A percentile compares a stretch with the other conserved stretches of the same genome.
phyloP scores from a whole-genome alignment of 2,113 vertebrate genomes.

The pig (Sus scrofa) region T2T-Sscrofa CM000824.6:41557001-41557500 shows the following conservation, averaged over 20 bases:
- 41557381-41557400: background rate
- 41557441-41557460: background rate
- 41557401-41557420: background rate
- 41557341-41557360: conserved; percentile 71
- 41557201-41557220: background rate
- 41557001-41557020: conserved; percentile 9
- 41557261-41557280: conserved; percentile 56
- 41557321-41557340: conserved; percentile 68
- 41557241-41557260: conserved; percentile 38
- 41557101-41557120: background rate
- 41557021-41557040: conserved; percentile 19
- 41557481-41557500: background rate
- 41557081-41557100: background rate
- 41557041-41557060: background rate
- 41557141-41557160: background rate
- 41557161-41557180: background rate
- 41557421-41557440: background rate
- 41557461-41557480: background rate
- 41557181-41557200: background rate
- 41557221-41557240: conserved; percentile 26
- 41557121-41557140: background rate
- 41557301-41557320: conserved; percentile 66
- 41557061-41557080: background rate
- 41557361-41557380: background rate
- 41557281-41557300: conserved; percentile 66